A percentile compares a stretch with the other conserved stretches of the same genome.
phyloP scores from a whole-genome alignment of 2,888 invertebrate species.

The Andrena bucephala region DNA sequence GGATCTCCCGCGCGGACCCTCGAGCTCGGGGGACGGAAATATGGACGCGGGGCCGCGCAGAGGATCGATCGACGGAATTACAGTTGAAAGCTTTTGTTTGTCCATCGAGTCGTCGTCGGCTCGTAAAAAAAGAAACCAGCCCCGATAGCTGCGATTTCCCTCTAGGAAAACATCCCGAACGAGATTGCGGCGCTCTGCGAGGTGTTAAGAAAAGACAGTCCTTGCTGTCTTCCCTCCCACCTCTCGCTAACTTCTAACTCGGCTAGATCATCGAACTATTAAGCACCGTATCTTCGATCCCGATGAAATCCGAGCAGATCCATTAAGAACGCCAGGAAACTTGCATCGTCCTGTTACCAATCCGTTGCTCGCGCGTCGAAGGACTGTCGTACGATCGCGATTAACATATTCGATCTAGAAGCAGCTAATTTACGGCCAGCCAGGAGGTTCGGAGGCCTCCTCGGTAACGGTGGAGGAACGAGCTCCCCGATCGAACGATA shows the following conservation, averaged over 20 bases:
- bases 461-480: background rate
- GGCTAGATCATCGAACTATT: no score
- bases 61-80: slow-evolving; percentile 68
- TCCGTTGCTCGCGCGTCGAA: background rate
- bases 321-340: no score
- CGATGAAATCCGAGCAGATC: no score
- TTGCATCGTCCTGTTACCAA: no score
- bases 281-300: no score
- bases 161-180: background rate
- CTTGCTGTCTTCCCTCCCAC: no score
- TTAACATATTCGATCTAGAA: slow-evolving; percentile 23
- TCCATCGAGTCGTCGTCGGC: slow-evolving; percentile 47
- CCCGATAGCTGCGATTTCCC: background rate
- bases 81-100: slow-evolving; percentile 72
- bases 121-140: slow-evolving; percentile 1
- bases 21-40: slow-evolving; percentile 65
- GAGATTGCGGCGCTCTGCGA: no score
- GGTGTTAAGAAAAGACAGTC: no score
- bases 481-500: slow-evolving; percentile 48
- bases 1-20: slow-evolving; percentile 57
- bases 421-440: slow-evolving; percentile 10
- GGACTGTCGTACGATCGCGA: background rate
- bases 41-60: slow-evolving; percentile 62
- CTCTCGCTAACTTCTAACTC: no score
- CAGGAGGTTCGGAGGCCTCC: background rate